These are phyloP conservation scores for Aurelia aurita DNA, from an alignment of 30 jellyfish, hydroid and myxozoan species.

Conservation along the genomic window DNA sequence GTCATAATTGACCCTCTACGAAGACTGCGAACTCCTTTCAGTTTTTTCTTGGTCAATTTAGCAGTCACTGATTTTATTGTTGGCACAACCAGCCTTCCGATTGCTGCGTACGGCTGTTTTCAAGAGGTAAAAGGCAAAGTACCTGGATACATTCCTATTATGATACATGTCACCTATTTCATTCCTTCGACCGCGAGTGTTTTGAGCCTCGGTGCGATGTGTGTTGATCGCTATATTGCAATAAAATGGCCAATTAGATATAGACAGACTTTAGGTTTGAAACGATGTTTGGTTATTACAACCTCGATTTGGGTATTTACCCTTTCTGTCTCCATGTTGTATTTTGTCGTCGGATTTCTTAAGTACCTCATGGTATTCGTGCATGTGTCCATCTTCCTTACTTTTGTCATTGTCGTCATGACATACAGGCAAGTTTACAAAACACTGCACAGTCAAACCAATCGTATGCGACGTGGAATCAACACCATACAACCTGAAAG, in stretches of 20 bases:
- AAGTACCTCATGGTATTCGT: slow-evolving; percentile 73
- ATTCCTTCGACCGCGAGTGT: slow-evolving; percentile 80
- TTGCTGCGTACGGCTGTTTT: slow-evolving; percentile 51
- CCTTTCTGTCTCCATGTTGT: slow-evolving; percentile 43
- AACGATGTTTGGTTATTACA: slow-evolving; percentile 55
- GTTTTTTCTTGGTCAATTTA: slow-evolving; percentile 65
- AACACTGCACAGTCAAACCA: neutral
- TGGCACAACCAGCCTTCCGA: slow-evolving; percentile 74
- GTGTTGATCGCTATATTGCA: slow-evolving; percentile 88
- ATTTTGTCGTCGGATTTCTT: slow-evolving; percentile 47
- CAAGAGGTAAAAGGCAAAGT: slow-evolving; percentile 60
- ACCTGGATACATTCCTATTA: slow-evolving; percentile 7
- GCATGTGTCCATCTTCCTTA: slow-evolving; percentile 59
- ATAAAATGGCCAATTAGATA: slow-evolving; percentile 77
- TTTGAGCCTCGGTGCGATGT: slow-evolving; percentile 69
- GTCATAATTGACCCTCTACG: slow-evolving; percentile 74
- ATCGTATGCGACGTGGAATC: no score
- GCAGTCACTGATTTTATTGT: slow-evolving; percentile 79
- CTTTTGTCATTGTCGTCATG: slow-evolving; percentile 45
- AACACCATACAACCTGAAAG: no score
- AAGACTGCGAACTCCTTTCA: slow-evolving; percentile 81
- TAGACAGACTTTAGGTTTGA: slow-evolving; percentile 31
- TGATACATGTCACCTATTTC: slow-evolving; percentile 59
- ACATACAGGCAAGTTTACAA: slow-evolving; percentile 50
- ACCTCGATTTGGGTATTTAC: slow-evolving; percentile 69